Conservation (phyloP, 2,888 invertebrate species). For the Lasioglossum villosulum region DNA sequence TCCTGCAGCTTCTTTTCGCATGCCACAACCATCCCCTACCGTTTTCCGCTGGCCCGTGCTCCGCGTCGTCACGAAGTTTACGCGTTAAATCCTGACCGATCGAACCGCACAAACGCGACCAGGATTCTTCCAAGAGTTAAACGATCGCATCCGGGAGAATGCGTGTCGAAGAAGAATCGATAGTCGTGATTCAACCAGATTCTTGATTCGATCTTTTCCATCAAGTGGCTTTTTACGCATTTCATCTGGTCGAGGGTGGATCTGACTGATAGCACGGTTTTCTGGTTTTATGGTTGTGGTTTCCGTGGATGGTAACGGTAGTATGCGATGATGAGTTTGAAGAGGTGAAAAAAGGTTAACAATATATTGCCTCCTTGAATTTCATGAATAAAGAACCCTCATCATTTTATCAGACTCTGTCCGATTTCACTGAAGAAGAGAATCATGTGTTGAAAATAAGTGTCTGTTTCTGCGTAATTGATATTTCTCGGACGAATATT, state of each 20-base stretch:
- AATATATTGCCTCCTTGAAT: no score
- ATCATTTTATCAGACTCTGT: background rate
- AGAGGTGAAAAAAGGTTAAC: background rate
- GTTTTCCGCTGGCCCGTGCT: constrained; percentile 5
- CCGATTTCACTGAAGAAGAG: background rate
- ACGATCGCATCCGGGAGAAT: constrained; percentile 19
- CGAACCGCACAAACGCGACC: constrained; percentile 29
- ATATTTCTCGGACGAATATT: background rate
- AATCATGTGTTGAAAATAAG: background rate
- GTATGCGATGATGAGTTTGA: background rate
- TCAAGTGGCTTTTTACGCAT: background rate
- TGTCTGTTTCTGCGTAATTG: background rate
- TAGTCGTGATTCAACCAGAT: background rate
- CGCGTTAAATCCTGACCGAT: constrained; percentile 59
- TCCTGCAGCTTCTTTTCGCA: background rate
- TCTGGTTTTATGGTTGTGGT: background rate
- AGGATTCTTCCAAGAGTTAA: constrained; percentile 27
- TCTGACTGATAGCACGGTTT: background rate
- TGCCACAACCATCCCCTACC: constrained; percentile 6
- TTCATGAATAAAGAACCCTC: background rate
- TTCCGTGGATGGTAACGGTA: background rate
- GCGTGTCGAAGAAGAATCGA: constrained; percentile 5
- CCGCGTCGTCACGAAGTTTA: constrained; percentile 50
- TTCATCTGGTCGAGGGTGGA: background rate
- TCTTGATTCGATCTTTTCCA: constrained; percentile 17